Evolutionary conservation across 2,113 vertebrate genomes (phyloP).

Genomic region (Nanorana parkeri): DNA sequence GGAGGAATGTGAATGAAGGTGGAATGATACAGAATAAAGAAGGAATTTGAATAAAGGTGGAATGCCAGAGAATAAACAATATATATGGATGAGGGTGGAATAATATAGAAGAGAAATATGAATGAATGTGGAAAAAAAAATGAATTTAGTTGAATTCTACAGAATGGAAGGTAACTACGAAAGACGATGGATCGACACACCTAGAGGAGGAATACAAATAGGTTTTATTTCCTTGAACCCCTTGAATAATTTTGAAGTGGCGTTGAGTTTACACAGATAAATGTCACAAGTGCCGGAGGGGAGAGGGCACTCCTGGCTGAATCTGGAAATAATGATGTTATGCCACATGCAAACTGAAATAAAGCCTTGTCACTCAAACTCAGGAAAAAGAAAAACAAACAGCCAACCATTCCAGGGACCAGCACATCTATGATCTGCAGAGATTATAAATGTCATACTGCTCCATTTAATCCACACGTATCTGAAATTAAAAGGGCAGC

Average conservation of each 20-base stretch:
- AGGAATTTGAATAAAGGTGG: too few relatives aligned
- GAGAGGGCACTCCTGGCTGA: neutral
- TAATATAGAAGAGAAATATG: too few relatives aligned
- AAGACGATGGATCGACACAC: too few relatives aligned
- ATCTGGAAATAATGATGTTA: slow-evolving; percentile 20
- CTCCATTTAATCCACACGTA: slow-evolving; percentile 15
- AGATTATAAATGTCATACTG: slow-evolving; percentile 38
- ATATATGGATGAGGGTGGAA: too few relatives aligned
- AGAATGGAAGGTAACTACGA: too few relatives aligned
- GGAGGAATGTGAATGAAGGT: too few relatives aligned
- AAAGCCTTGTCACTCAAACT: slow-evolving; percentile 34
- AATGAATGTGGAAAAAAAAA: too few relatives aligned
- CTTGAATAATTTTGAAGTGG: neutral
- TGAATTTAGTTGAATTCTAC: too few relatives aligned
- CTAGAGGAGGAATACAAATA: too few relatives aligned
- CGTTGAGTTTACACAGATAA: slow-evolving; percentile 17
- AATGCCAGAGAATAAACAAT: too few relatives aligned
- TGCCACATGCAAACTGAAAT: slow-evolving; percentile 30
- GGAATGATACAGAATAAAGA: too few relatives aligned
- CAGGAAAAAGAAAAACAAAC: slow-evolving; percentile 2
- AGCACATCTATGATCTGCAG: neutral
- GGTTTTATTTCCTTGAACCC: neutral
- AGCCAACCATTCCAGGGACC: neutral
- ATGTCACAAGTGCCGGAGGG: neutral
- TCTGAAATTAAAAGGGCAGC: neutral